Evolutionary conservation across 2,113 vertebrate species (phyloP).

Genomic region (Melospiza georgiana): DNA sequence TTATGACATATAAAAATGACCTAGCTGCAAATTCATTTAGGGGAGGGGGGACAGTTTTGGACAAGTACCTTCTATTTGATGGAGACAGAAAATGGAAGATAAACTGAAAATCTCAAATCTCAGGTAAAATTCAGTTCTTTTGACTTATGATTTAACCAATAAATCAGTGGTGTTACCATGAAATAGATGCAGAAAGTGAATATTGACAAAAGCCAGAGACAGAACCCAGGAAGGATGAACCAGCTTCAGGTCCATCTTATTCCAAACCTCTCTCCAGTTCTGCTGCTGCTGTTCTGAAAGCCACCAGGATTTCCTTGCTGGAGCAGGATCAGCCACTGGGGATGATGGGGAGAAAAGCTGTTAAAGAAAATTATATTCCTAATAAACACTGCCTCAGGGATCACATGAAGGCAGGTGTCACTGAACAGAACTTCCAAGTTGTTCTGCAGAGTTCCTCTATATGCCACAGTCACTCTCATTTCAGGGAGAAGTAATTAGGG

Average conservation of each 20-base stretch:
- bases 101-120: neutral
- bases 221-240: neutral
- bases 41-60: neutral
- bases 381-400: neutral
- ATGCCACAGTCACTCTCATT: neutral
- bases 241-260: neutral
- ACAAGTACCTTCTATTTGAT: neutral
- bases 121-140: neutral
- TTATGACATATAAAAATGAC: neutral
- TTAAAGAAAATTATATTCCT: neutral
- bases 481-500: neutral
- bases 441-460: neutral
- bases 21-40: neutral
- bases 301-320: neutral
- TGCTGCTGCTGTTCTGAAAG: neutral
- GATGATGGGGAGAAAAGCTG: neutral
- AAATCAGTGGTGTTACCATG: neutral
- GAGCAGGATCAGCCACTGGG: neutral
- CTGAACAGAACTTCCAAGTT: neutral
- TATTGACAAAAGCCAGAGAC: neutral
- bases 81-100: neutral
- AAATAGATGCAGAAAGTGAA: neutral
- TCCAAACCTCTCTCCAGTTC: neutral
- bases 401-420: neutral
- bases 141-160: neutral